Base-by-base conservation (phyloP, 2,797 vertebrate genomes). In the Poecilia gillii region DNA sequence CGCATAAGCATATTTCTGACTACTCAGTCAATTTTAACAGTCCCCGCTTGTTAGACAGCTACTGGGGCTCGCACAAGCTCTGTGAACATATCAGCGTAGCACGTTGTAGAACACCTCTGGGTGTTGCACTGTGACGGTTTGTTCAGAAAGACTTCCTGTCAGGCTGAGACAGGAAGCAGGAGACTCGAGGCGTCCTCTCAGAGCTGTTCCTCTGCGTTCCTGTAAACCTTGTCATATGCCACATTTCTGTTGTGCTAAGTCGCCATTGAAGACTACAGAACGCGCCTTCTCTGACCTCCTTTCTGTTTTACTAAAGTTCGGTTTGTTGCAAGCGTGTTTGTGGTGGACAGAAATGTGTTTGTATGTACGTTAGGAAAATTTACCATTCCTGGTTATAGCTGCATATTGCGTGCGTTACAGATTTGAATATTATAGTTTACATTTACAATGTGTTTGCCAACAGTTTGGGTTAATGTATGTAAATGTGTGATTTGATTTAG, bases 131-230 rank as follows among this genome's bases (percentile, higher is more conserved):
- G 71, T 31, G 57, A 16, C 20, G 49, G 81, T 80, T 28, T 55
- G 55, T 75, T 75, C 62, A n/a, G 36, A 78, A 76, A 76, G 31
- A 9, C 59, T 83, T 84, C 53, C 79, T 79, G 87, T 77, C 87
- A 87, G 87, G 46, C n/a, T 31, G 80, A 71, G 55, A 75, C 28
- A 80, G 71, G 75, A 78, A 78, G 79, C 78, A 85, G 74, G 78
- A 41, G 80, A 79, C 75, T 73, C 75, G 7, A 16, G 45, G 59
- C 41, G 49, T 85, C 80, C 79, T 75, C 68, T 77, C 49, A 76
- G 80, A 85, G 16, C 36, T 3, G 36, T 31, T 81, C 41, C 33
- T 68, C 72, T 25, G 75, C 53, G 28, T 70, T 82, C 66, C 75
- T 75, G 68, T 41, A 57, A 82, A 31, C 75, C 47, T 75, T 75